Conservation (phyloP, 2,797 vertebrate genomes). For the Hyperoplus immaculatus region DNA sequence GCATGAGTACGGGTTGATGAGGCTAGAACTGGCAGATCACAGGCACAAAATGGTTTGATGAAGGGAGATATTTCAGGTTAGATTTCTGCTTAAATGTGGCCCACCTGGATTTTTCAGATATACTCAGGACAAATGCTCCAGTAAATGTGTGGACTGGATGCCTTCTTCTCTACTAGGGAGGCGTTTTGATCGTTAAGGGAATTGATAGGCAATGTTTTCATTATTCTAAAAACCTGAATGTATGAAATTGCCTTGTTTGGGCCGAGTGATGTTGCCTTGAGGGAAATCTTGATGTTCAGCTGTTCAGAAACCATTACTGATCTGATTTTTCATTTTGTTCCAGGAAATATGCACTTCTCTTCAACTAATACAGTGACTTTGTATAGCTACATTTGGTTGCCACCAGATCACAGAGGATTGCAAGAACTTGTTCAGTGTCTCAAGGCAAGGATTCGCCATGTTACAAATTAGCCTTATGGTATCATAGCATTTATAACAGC, state of each 20-base stretch:
- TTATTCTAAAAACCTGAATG: not conserved
- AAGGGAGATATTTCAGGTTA: not conserved
- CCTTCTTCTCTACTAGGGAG: not conserved
- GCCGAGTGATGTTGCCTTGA: not conserved
- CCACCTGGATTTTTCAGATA: slow-evolving; percentile 8
- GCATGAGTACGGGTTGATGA: slow-evolving; percentile 40
- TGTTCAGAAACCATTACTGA: not conserved
- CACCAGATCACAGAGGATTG: not conserved
- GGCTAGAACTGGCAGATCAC: slow-evolving; percentile 14
- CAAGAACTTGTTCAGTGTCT: not conserved
- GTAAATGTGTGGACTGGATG: not conserved
- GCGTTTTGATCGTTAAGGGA: not conserved
- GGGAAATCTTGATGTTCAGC: not conserved
- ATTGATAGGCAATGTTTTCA: not conserved
- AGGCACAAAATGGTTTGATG: slow-evolving; percentile 22
- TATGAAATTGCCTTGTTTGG: not conserved
- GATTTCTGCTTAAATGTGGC: not conserved
- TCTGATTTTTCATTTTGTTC: not conserved
- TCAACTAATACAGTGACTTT: not conserved
- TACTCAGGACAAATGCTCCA: not conserved
- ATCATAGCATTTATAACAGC: not conserved
- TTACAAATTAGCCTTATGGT: not conserved
- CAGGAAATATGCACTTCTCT: not conserved
- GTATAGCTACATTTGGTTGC: not conserved
- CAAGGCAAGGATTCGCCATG: not conserved